Evolutionary conservation across 2,797 vertebrate species (phyloP), one percentile per base, ranked within the genome.

Genomic region (Spheniscus humboldti): DNA sequence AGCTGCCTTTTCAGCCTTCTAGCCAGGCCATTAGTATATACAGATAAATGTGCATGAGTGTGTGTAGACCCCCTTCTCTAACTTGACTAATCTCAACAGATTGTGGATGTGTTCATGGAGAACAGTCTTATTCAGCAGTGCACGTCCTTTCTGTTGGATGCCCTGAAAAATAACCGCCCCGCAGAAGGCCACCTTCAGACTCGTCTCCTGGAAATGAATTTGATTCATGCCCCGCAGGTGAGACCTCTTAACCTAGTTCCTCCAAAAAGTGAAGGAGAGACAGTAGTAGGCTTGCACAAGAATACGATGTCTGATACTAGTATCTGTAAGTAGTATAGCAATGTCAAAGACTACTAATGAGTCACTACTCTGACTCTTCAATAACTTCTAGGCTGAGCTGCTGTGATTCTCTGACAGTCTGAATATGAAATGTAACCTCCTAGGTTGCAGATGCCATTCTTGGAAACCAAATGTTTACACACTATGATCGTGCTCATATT

Each of bases 81-180:
- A 94, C 55, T 77, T 86, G 60, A 43, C 31, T 4, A 4, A 80
- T 86, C 64, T 76, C 84, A 90, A 83, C 95, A 99, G 99, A 99
- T 99, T 74, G 99, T 99, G 53, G 99, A 99, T 68, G 98, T 99
- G 41, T 99, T 99, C 96, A 99, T 99, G 99, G 99, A 99, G 97
- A 98, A 98, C 84, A 99, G 97, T 95, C 98, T 99, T 91, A 98
- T 99, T 90, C 99, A 99, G 98, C 99, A 99, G 91, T 99, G 99
- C 95, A 99, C 99, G 0, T 99, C 99, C 53, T 99, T 99, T 96
- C 96, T 99, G 62, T 92, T 99, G 97, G 99, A 99, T 85, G 98
- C 99, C 52, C 94, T 99, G 90, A 99, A 99, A 97, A 99, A 99
- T 97, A 99, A 99, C 95, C 98, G 97, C 7, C 99, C 99, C 2